Evolutionary conservation across 2,888 invertebrate species (phyloP), one percentile per base, ranked within the genome.

Genomic region (Drosophila greeni): DNA sequence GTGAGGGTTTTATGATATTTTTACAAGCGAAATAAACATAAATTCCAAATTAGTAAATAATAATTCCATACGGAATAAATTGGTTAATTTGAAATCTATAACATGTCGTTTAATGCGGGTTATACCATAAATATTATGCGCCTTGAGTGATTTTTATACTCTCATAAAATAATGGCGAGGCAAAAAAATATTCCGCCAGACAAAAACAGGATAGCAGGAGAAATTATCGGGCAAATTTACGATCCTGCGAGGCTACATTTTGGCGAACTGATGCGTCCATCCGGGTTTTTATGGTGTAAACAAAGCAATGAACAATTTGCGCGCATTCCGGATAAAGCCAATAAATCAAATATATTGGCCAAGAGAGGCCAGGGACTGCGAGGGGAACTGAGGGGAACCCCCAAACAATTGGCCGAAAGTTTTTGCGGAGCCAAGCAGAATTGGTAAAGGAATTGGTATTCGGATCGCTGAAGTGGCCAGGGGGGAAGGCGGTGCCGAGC

Each of bases 301-400:
- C 74, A 75, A 73, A 75, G 60, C 72, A 57, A 43, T 40, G 55
- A 68, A 68, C 75, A 75, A 73, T 73, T 74, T 59, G 58, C 67
- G 69, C 66, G 52, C 60, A 70, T 51, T 60, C 59, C 70, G 66
- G 62, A 74, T 59, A 68, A 69, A 60, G 52, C 70, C 67, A 70
- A 76, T 75, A 75, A 76, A 75, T 75, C 75, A 75, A 75, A 74
- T 74, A 70, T 72, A 74, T 75, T 74, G 76, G 77, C 54, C 37
- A 48, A 20, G 77, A 52, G 36, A 48, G 39, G 39, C 14, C 39
- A 31, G 20, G 26, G 14, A 1, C 7, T 14, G 8, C 23, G 55
- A n/a, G 37, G 29, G 26, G 51, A 16, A 5, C 8, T 26, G 37
- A 8, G 62, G 55, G n/a, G n/a, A n/a, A n/a, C 16, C 55, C 4